Evolutionary conservation across 2,888 invertebrate species (phyloP).

Genomic region (Cheilosia urbana): DNA sequence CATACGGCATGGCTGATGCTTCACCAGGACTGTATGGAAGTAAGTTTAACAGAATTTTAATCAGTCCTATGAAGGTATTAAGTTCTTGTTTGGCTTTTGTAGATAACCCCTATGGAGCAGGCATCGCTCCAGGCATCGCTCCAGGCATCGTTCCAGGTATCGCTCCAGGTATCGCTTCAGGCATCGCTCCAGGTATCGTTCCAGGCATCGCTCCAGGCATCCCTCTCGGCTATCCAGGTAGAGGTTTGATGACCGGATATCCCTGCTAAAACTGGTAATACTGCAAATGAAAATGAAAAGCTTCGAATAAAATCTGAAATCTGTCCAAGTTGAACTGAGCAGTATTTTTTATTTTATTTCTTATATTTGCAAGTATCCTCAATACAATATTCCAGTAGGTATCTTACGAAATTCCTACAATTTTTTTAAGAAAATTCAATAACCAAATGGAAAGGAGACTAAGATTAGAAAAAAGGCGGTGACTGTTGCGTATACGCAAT

Average conservation of each 20-base stretch:
- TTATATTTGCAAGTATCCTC: background rate
- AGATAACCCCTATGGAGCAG: background rate
- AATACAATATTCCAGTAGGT: too few relatives aligned
- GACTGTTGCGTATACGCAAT: too few relatives aligned
- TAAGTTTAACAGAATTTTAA: slow-evolving; percentile 17
- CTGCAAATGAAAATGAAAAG: background rate
- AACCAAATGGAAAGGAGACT: too few relatives aligned
- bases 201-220: background rate
- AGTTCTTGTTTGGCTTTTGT: background rate
- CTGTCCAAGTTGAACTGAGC: background rate
- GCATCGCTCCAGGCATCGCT: background rate
- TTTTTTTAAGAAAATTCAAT: too few relatives aligned
- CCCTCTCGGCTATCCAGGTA: background rate
- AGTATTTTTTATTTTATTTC: background rate
- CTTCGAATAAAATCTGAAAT: background rate
- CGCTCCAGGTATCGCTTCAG: background rate
- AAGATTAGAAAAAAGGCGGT: too few relatives aligned
- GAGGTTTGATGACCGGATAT: background rate
- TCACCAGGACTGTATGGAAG: background rate
- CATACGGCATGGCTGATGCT: background rate
- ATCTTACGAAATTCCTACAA: too few relatives aligned
- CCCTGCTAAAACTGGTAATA: background rate
- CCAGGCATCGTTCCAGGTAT: too few relatives aligned
- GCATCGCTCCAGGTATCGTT: background rate
- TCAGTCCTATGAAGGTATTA: background rate